Percentiles rank a stretch among this genome's conserved stretches.
Conservation (phyloP, 2,888 invertebrate genomes). For the Stictocephala bisonia region DNA sequence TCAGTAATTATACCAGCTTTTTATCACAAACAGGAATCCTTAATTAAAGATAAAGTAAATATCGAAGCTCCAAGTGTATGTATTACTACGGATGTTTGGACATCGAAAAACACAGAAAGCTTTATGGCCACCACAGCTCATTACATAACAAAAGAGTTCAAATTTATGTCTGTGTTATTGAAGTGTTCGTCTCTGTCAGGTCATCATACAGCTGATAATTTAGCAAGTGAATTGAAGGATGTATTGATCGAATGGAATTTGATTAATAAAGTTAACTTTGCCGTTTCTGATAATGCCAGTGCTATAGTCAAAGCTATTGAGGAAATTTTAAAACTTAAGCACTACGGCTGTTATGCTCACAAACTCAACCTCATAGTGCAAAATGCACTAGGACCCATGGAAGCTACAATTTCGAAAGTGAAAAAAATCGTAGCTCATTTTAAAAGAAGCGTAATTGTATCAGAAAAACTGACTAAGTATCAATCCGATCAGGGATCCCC, state of each 20-base stretch:
- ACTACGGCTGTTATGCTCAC: too few species aligned
- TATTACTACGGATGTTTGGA: neutral
- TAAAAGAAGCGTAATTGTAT: neutral
- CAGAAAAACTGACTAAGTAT: neutral
- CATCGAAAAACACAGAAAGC: too few species aligned
- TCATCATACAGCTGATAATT: neutral
- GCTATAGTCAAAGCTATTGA: neutral
- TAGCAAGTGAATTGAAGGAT: neutral
- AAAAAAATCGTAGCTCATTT: neutral
- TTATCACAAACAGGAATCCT: slow-evolving; percentile 4
- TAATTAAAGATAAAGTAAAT: neutral
- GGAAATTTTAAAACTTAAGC: too few species aligned
- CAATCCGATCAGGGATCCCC: neutral
- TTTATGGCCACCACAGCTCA: slow-evolving; percentile 12
- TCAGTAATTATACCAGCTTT: neutral
- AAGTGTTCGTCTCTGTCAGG: neutral
- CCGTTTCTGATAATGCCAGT: slow-evolving; percentile 15
- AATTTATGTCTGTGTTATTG: neutral
- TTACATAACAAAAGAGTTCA: neutral
- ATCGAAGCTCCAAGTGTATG: neutral
- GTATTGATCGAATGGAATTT: too few species aligned
- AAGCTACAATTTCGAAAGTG: neutral
- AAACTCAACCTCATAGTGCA: neutral
- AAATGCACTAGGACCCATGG: neutral
- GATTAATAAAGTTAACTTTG: neutral